These are phyloP conservation scores for Mastomys coucha DNA, from an alignment of 2,113 vertebrate genomes.

Conservation along the genomic window DNA sequence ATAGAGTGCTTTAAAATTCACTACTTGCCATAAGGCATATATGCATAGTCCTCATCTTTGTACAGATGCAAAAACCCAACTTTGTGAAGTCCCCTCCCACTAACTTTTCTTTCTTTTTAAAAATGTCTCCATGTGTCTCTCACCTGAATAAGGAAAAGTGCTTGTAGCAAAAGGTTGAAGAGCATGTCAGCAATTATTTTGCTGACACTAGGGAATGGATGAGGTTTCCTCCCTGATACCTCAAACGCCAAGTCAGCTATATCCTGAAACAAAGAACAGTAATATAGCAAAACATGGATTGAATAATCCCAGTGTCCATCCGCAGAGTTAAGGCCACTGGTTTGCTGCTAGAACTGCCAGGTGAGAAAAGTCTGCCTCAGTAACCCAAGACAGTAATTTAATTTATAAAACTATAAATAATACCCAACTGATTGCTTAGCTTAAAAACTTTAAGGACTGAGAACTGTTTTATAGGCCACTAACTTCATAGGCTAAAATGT, in stretches of 20 bases:
- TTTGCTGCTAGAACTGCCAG: background rate
- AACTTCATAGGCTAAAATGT: background rate
- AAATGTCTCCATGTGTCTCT: slow-evolving; percentile 2
- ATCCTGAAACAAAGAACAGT: slow-evolving; percentile 88
- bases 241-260: slow-evolving; percentile 98
- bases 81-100: background rate
- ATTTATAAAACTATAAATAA: background rate
- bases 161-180: slow-evolving; percentile 97
- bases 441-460: background rate
- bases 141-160: slow-evolving; percentile 99
- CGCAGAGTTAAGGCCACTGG: slow-evolving; percentile 7
- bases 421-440: background rate
- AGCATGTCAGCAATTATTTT: slow-evolving; percentile 99
- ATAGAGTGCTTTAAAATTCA: slow-evolving; percentile 15
- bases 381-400: background rate
- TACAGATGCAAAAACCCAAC: background rate
- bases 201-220: slow-evolving; percentile 97
- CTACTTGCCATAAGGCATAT: slow-evolving; percentile 5
- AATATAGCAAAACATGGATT: background rate
- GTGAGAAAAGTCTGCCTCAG: background rate
- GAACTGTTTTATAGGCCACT: background rate
- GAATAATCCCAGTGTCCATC: background rate
- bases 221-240: slow-evolving; percentile 95
- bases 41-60: background rate
- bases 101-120: background rate